A percentile compares a stretch with the other conserved stretches of the same genome.
Evolutionary conservation across 2,888 invertebrate genomes (phyloP).

Genomic region (Drosophila eohydei): DNA sequence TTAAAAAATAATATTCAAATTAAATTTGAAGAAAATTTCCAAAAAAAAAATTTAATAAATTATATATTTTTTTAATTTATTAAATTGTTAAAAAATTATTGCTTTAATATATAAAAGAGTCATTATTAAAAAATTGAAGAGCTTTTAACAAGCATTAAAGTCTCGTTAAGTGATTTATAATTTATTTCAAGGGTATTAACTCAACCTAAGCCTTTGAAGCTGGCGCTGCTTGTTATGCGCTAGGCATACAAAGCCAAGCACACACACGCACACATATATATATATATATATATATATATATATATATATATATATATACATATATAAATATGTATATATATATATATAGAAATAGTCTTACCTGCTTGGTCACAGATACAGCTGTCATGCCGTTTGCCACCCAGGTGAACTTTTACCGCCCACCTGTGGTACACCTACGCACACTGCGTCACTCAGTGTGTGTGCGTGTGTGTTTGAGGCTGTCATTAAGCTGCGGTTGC

Average conservation of each 20-base stretch:
- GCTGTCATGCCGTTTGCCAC: slow-evolving; percentile 59
- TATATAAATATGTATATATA: background rate
- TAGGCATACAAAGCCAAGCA: slow-evolving; percentile 5
- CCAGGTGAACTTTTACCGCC: slow-evolving; percentile 71
- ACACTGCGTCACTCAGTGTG: background rate
- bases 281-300: background rate
- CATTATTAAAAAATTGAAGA: background rate
- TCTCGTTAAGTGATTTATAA: background rate
- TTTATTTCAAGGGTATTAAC: slow-evolving; percentile 12
- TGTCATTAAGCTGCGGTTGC: slow-evolving; percentile 78
- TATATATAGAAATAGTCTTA: slow-evolving; percentile 4
- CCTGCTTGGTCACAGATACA: slow-evolving; percentile 42
- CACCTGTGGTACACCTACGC: slow-evolving; percentile 9
- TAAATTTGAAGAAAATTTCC: too few species aligned
- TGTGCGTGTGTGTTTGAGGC: slow-evolving; percentile 44
- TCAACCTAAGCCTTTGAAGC: background rate
- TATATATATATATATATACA: background rate
- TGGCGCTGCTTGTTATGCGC: background rate
- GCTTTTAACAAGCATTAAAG: background rate
- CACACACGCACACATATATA: background rate
- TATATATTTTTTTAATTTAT: too few species aligned
- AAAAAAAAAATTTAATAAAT: too few species aligned
- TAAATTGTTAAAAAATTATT: too few species aligned
- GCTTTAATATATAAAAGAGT: too few species aligned
- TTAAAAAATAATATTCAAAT: too few species aligned